Conservation (phyloP, 1,140 invertebrate genomes). For the Fragariocoptes setiger region DNA sequence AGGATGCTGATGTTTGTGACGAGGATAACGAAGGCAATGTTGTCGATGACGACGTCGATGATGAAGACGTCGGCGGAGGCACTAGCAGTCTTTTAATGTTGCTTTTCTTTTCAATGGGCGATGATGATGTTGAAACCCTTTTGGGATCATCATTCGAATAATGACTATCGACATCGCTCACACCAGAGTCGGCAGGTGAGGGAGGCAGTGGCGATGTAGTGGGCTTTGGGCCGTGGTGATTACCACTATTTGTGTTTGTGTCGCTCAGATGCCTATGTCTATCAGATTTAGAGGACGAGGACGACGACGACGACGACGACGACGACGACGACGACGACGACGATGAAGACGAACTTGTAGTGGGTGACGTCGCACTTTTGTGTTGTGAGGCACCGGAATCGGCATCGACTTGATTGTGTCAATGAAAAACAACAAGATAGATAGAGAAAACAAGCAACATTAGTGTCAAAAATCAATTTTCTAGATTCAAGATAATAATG, state of each 20-base stretch:
- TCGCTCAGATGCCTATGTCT: neutral
- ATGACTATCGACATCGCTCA: slow-evolving; percentile 78
- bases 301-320: neutral
- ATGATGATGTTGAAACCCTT: neutral
- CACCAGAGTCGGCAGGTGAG: slow-evolving; percentile 79
- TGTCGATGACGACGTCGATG: neutral
- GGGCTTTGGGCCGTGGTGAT: neutral
- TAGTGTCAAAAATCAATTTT: neutral
- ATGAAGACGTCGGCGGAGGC: neutral
- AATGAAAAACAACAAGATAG: neutral
- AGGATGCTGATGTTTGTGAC: neutral
- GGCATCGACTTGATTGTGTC: neutral
- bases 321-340: slow-evolving; percentile 3
- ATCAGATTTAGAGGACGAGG: neutral
- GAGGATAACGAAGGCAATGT: neutral
- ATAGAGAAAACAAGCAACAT: neutral
- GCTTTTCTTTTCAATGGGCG: neutral
- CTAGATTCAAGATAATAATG: neutral
- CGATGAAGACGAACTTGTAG: neutral
- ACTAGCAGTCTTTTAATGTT: neutral
- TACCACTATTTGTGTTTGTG: neutral
- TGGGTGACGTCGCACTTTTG: slow-evolving; percentile 7
- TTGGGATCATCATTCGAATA: slow-evolving; percentile 53
- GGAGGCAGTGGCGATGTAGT: slow-evolving; percentile 41
- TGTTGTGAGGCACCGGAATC: neutral